Conservation (phyloP, 2,797 vertebrate species). For the Galaxias olidus region DNA sequence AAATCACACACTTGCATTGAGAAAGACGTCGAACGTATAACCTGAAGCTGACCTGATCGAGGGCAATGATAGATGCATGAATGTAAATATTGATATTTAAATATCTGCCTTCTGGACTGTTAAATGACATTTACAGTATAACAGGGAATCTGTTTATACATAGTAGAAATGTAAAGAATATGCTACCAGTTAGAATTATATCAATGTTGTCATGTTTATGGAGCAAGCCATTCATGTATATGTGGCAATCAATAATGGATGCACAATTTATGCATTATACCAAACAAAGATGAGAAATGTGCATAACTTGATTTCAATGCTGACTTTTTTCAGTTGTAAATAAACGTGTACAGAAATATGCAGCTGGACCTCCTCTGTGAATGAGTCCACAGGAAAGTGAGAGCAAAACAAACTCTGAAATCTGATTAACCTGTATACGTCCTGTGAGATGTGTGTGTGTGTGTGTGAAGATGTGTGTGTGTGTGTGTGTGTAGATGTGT, state of each 20-base stretch:
- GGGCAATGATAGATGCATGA: slow-evolving; percentile 86
- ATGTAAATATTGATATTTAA: slow-evolving; percentile 86
- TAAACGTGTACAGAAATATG: slow-evolving; percentile 86
- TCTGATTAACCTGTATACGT: slow-evolving; percentile 32
- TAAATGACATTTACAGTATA: slow-evolving; percentile 77
- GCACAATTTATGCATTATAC: slow-evolving; percentile 82
- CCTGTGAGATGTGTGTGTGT: slow-evolving; percentile 40
- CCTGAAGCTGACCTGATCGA: slow-evolving; percentile 37
- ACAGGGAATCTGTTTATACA: slow-evolving; percentile 79
- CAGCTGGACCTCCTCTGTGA: neutral
- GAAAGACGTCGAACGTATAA: slow-evolving; percentile 51
- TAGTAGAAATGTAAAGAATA: slow-evolving; percentile 71
- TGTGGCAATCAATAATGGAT: slow-evolving; percentile 83
- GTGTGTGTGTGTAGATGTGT: slow-evolving; percentile 29
- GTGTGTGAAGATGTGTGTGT: slow-evolving; percentile 36
- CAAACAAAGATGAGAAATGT: slow-evolving; percentile 79
- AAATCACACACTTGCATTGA: slow-evolving; percentile 67
- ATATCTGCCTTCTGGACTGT: slow-evolving; percentile 86
- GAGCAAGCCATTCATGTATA: slow-evolving; percentile 86
- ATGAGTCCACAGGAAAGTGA: neutral
- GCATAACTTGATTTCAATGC: slow-evolving; percentile 81
- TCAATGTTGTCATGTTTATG: slow-evolving; percentile 84
- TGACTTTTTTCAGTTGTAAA: slow-evolving; percentile 96
- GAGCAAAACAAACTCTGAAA: neutral
- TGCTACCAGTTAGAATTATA: slow-evolving; percentile 74